These are phyloP conservation scores for Sebastes melanostomus DNA, from an alignment of 2,797 vertebrate genomes.

Conservation along the genomic window DNA sequence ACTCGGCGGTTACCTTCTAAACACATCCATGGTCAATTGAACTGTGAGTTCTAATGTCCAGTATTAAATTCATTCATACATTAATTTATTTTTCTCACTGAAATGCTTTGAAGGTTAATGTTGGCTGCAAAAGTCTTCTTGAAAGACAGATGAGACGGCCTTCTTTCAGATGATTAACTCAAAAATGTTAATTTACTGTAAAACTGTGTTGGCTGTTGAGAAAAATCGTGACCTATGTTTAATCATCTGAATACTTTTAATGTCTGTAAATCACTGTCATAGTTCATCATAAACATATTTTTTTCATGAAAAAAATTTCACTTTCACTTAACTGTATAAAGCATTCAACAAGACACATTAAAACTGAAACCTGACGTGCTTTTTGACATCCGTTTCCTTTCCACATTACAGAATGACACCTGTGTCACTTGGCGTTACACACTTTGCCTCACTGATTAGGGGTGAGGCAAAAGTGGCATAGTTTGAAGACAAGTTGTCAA, in stretches of 20 bases:
- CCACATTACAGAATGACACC: neutral
- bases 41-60: no score
- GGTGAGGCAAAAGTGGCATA: neutral
- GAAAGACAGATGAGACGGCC: no score
- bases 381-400: neutral
- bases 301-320: fast-evolving
- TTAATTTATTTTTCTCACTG: no score
- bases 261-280: neutral
- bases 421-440: neutral
- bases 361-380: neutral
- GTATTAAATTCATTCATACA: no score
- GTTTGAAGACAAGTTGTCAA: constrained; percentile 5
- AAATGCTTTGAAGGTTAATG: no score
- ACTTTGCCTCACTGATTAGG: neutral
- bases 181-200: neutral
- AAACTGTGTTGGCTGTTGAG: neutral
- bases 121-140: fast-evolving
- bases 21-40: no score
- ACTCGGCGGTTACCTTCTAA: no score
- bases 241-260: neutral
- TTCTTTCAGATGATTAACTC: no score
- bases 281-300: neutral
- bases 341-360: neutral
- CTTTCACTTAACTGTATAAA: fast-evolving
- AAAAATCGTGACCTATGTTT: fast-evolving